phyloP scores from a whole-genome alignment of 1,140 invertebrate species.

The Elymnias hypermnestra region DNA sequence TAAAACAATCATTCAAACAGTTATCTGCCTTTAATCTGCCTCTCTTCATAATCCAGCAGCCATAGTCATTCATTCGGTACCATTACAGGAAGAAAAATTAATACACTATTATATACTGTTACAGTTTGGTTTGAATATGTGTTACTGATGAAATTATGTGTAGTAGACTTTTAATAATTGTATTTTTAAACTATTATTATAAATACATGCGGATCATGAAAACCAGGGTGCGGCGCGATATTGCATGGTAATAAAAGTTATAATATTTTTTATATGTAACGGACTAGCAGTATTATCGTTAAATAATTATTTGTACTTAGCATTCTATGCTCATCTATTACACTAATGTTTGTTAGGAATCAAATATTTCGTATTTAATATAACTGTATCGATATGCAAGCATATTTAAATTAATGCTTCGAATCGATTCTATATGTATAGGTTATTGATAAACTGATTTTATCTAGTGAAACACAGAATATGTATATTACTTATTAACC shows the following conservation, averaged over 20 bases:
- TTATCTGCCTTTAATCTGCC: slow-evolving; percentile 73
- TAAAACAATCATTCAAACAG: slow-evolving; percentile 72
- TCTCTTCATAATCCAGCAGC: slow-evolving; percentile 68
- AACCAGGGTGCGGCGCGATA: slow-evolving; percentile 69
- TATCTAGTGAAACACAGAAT: slow-evolving; percentile 28
- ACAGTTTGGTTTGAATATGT: slow-evolving; percentile 74
- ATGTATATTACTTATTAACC: slow-evolving; percentile 21
- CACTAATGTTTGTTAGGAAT: slow-evolving; percentile 65
- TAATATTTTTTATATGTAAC: slow-evolving; percentile 49
- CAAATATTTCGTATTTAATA: slow-evolving; percentile 41
- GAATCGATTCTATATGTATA: slow-evolving; percentile 25
- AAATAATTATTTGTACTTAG: slow-evolving; percentile 73
- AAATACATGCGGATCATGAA: slow-evolving; percentile 69
- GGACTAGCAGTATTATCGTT: slow-evolving; percentile 69
- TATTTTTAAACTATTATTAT: slow-evolving; percentile 66
- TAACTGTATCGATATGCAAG: slow-evolving; percentile 27
- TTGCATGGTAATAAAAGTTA: slow-evolving; percentile 52
- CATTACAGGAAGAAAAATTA: slow-evolving; percentile 74
- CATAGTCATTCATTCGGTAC: slow-evolving; percentile 72
- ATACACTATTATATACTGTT: slow-evolving; percentile 73
- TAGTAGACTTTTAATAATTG: slow-evolving; percentile 66
- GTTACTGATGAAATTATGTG: slow-evolving; percentile 72
- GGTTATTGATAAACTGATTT: slow-evolving; percentile 24
- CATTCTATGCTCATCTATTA: slow-evolving; percentile 66
- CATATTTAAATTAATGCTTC: slow-evolving; percentile 27